phyloP scores from a whole-genome alignment of 2,797 vertebrate species.

The Poecilia wingei region DNA sequence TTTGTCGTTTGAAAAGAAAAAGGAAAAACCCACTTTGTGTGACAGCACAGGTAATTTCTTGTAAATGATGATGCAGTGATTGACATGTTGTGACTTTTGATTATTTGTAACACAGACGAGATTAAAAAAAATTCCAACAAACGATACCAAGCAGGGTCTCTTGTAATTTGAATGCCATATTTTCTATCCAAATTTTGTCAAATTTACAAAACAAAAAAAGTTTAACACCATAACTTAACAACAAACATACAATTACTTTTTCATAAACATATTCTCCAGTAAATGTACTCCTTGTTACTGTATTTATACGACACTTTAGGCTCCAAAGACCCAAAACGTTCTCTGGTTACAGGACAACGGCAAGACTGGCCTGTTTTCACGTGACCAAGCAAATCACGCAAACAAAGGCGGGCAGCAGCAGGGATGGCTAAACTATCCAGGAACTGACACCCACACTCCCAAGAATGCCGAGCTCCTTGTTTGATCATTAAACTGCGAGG shows the following conservation, averaged over 20 bases:
- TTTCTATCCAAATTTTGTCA: not conserved
- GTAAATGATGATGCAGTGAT: constrained; percentile 8
- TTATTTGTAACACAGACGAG: not conserved
- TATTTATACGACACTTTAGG: constrained; percentile 28
- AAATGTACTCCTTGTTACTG: constrained; percentile 19
- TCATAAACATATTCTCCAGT: not conserved
- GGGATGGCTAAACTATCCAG: constrained; percentile 51
- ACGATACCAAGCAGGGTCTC: not conserved
- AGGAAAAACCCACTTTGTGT: constrained; percentile 2
- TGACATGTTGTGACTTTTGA: constrained; percentile 22
- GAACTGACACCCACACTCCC: constrained; percentile 49
- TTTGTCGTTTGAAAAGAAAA: constrained; percentile 17
- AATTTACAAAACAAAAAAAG: not conserved
- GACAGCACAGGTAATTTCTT: constrained; percentile 17
- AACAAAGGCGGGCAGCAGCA: constrained; percentile 57
- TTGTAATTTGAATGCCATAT: not conserved
- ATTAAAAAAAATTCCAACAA: not conserved
- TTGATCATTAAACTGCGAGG: constrained; percentile 28
- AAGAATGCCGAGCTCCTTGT: constrained; percentile 56
- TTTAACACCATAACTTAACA: not conserved
- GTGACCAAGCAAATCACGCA: constrained; percentile 45
- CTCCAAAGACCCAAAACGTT: constrained; percentile 30
- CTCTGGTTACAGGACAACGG: constrained; percentile 45
- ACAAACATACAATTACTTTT: not conserved
- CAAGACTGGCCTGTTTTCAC: constrained; percentile 35